Base-by-base conservation (phyloP, 2,888 invertebrate genomes). In the Dichetophora obliterata region DNA sequence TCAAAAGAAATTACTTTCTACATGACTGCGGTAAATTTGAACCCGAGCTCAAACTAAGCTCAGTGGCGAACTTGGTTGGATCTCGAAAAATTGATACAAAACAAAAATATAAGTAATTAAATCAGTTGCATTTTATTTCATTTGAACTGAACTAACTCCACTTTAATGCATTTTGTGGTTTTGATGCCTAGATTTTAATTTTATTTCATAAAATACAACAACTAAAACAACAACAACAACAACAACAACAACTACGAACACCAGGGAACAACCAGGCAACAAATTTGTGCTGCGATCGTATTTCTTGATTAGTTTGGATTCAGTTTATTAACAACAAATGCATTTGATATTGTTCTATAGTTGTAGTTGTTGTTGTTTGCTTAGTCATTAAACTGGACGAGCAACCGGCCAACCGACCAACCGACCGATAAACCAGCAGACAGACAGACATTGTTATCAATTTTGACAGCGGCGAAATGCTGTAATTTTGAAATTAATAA, bases 401-500 rank as follows among this genome's bases (percentile, higher is more conserved):
- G 31, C 31, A 31, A n/a, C n/a, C n/a, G n/a, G 19, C n/a, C 52
- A 9, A 54, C 54, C 54, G 5, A 54, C 19, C 54, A 4, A 54
- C n/a, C 54, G 22, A 19, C n/a, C 54, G 19, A 54, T 22, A 1
- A 2, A 54, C 54, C 54, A 11, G 16, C 11, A 6, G 31, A 63
- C 37, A 24, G 68, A 68, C 63, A 70, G 52, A 61, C 73, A 52
- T 43, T 27, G 66, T 68, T 59, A 75, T 68, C 75, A 70, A 75
- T 75, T 75, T 75, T 75, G 75, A 75, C 75, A 69, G 75, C 75
- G 68, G 75, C 59, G 37, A 68, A 65, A 31, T 75, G 48, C 61
- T 75, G 27, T 69, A 70, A 71, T 76, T 71, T 76, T 31, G 24
- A 70, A 71, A 65, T 76, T 76, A 76, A 76, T 76, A 76, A 76